A percentile compares a stretch with the other conserved stretches of the same genome.
phyloP scores from a whole-genome alignment of 2,797 vertebrate species.

The Sebastolobus alascanus region DNA sequence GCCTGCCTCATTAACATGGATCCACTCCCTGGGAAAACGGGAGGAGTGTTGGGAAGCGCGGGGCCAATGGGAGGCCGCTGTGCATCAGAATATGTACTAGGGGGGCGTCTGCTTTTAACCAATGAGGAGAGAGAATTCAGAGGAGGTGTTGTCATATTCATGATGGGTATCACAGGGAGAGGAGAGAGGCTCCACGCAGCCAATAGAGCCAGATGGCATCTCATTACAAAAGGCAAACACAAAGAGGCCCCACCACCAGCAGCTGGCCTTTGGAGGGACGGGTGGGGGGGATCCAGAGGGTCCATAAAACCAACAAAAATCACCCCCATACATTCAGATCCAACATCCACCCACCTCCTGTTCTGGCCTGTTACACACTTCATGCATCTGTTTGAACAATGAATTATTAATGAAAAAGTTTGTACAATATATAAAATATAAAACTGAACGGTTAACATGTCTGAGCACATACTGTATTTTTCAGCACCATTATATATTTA shows the following conservation, averaged over 20 bases:
- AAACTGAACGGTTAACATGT: not conserved
- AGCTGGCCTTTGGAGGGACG: conserved; percentile 73
- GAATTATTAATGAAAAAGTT: conserved; percentile 5
- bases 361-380: conserved; percentile 18
- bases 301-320: conserved; percentile 49
- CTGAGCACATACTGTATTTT: not conserved
- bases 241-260: conserved; percentile 76
- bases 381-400: conserved; percentile 9
- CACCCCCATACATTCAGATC: conserved; percentile 36
- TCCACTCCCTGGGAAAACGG: conserved; percentile 81
- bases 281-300: conserved; percentile 48
- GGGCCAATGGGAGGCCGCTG: conserved; percentile 81
- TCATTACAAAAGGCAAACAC: conserved; percentile 84
- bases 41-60: conserved; percentile 70
- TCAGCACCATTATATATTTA: not conserved
- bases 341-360: conserved; percentile 24
- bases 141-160: conserved; percentile 69
- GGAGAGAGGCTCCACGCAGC: conserved; percentile 60
- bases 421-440: not conserved
- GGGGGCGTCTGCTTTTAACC: conserved; percentile 51
- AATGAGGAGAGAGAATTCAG: conserved; percentile 64
- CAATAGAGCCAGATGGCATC: conserved; percentile 82
- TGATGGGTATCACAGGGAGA: conserved; percentile 65
- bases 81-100: conserved; percentile 60
- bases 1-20: conserved; percentile 88